These are phyloP conservation scores for Pollimyrus isidori DNA, from an alignment of 2,113 vertebrate species.

Conservation along the genomic window DNA sequence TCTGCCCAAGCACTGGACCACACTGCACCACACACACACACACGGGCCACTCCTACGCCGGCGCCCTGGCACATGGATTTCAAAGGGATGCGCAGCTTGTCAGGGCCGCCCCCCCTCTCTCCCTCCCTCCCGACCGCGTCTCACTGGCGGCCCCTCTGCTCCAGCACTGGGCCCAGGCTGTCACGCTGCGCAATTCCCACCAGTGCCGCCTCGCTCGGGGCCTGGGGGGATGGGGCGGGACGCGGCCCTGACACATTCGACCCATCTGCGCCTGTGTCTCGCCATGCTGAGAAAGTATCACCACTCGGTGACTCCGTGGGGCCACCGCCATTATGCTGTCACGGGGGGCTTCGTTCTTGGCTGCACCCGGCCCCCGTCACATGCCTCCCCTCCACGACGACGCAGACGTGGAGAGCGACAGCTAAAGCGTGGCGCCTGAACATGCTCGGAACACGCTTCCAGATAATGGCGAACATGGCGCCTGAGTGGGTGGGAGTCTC, in stretches of 20 bases:
- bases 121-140: conserved; percentile 28
- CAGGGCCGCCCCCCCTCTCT: conserved; percentile 47
- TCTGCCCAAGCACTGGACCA: conserved; percentile 64
- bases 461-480: neutral
- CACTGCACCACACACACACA: conserved; percentile 39
- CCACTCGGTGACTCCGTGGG: conserved; percentile 62
- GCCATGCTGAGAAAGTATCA: conserved; percentile 69
- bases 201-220: conserved; percentile 55
- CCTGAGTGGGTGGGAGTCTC: neutral
- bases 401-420: neutral
- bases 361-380: neutral
- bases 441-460: neutral
- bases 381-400: neutral
- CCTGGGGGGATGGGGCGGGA: conserved; percentile 54
- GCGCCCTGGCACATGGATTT: conserved; percentile 67
- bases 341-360: neutral
- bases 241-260: conserved; percentile 61
- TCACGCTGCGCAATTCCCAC: conserved; percentile 58
- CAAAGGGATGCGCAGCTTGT: conserved; percentile 58
- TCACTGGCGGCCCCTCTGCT: conserved; percentile 45
- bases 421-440: neutral
- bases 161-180: conserved; percentile 46
- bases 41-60: conserved; percentile 58
- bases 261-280: conserved; percentile 70
- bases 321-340: conserved; percentile 51